phyloP scores from a whole-genome alignment of 2,797 vertebrate species.

The Schizopygopsis malacanthus region DNA sequence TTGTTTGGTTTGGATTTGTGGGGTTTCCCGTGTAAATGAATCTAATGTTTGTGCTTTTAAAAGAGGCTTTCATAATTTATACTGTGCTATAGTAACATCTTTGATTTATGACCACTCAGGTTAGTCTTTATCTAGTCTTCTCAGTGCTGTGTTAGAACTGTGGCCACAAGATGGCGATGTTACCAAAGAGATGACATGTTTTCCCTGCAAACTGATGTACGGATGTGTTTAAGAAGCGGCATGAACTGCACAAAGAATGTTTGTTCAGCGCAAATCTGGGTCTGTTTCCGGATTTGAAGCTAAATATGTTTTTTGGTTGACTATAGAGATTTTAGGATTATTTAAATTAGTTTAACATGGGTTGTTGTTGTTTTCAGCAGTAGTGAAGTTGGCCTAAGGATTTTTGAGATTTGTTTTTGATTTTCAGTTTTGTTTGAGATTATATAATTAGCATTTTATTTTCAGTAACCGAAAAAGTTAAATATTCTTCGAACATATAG shows the following conservation, averaged over 20 bases:
- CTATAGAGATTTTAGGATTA: background rate
- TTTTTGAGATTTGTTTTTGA: background rate
- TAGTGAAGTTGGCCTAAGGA: background rate
- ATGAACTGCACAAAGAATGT: background rate
- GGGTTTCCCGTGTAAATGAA: background rate
- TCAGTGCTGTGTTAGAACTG: background rate
- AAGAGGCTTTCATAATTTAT: background rate
- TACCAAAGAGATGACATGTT: background rate
- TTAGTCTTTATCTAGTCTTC: constrained; percentile 13
- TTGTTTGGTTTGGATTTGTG: background rate
- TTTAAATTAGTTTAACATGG: background rate
- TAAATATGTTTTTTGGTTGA: background rate
- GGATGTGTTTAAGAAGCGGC: no score
- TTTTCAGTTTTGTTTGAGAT: background rate
- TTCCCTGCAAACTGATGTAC: background rate
- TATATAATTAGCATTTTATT: background rate
- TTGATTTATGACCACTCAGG: constrained; percentile 18
- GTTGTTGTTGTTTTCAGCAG: no score
- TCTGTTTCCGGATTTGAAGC: background rate
- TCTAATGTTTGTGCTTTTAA: background rate
- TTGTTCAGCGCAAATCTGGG: background rate
- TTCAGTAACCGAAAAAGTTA: background rate
- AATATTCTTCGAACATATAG: background rate
- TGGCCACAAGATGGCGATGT: constrained; percentile 48
- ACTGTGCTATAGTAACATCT: background rate